Percentiles rank a stretch among this genome's conserved stretches.
phyloP scores from a whole-genome alignment of 2,113 vertebrate genomes.

The Oryzias melastigma region DNA sequence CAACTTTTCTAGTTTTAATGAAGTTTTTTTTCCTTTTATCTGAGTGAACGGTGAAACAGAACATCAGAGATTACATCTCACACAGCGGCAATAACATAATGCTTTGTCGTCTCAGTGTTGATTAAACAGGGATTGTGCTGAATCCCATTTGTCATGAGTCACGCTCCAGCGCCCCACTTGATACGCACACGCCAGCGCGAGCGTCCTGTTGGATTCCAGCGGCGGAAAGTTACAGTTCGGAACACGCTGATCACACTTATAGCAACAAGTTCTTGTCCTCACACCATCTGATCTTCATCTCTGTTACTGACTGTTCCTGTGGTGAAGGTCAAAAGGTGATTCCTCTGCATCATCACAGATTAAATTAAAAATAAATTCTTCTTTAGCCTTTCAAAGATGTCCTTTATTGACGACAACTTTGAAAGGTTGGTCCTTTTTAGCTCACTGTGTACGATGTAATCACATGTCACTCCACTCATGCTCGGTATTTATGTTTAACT shows the following conservation, averaged over 20 bases:
- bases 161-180: constrained; percentile 24
- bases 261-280: constrained; percentile 6
- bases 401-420: constrained; percentile 20
- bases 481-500: constrained; percentile 25
- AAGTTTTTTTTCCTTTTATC: too few relatives aligned
- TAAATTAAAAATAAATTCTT: too few relatives aligned
- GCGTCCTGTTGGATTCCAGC: neutral
- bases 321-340: constrained; percentile 18
- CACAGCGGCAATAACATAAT: constrained; percentile 40
- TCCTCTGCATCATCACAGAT: neutral
- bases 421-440: constrained; percentile 8
- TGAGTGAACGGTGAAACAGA: constrained; percentile 12
- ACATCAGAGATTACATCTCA: constrained; percentile 52
- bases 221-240: constrained; percentile 2
- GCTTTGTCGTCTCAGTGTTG: constrained; percentile 36
- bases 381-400: neutral
- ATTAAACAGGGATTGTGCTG: constrained; percentile 45
- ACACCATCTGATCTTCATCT: constrained; percentile 33
- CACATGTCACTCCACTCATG: constrained; percentile 22
- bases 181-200: constrained; percentile 2
- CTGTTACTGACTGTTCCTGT: constrained; percentile 21
- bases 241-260: neutral
- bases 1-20: too few relatives aligned
- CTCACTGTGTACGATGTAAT: constrained; percentile 55
- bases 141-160: constrained; percentile 56